These are phyloP conservation scores for Pseudorasbora parva DNA, from an alignment of 2,113 vertebrate genomes.

Conservation along the genomic window DNA sequence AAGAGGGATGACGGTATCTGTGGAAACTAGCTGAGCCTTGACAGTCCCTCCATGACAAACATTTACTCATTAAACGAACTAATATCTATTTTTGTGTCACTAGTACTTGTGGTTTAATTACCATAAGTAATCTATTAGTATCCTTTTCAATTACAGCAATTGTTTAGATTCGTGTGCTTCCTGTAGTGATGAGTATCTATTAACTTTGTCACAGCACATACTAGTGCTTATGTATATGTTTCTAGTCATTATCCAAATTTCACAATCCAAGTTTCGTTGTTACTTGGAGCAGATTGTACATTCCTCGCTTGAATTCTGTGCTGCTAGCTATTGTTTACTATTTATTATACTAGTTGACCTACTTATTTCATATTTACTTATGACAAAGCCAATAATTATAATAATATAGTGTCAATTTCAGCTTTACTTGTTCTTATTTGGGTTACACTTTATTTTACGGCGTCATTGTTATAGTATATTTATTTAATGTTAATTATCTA, in stretches of 20 bases:
- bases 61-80: background rate
- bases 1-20: slow-evolving; percentile 23
- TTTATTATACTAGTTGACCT: background rate
- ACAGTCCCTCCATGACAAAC: background rate
- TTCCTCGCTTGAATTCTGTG: background rate
- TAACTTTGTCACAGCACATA: background rate
- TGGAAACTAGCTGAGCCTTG: slow-evolving; percentile 9
- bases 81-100: background rate
- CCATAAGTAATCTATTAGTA: background rate
- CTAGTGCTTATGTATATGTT: background rate
- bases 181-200: background rate
- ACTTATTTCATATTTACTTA: background rate
- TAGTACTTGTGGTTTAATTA: background rate
- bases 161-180: background rate
- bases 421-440: background rate
- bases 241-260: background rate
- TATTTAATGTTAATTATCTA: too few relatives aligned
- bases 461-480: too few relatives aligned
- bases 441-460: too few relatives aligned
- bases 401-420: background rate
- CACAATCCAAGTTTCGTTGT: background rate
- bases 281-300: background rate
- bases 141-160: background rate
- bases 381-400: background rate
- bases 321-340: background rate